Percentiles rank a stretch among this genome's conserved stretches.
These are phyloP conservation scores for Epizoanthus scotinus DNA, from an alignment of 92 coral and sea anemone genomes.

Conservation along the genomic window DNA sequence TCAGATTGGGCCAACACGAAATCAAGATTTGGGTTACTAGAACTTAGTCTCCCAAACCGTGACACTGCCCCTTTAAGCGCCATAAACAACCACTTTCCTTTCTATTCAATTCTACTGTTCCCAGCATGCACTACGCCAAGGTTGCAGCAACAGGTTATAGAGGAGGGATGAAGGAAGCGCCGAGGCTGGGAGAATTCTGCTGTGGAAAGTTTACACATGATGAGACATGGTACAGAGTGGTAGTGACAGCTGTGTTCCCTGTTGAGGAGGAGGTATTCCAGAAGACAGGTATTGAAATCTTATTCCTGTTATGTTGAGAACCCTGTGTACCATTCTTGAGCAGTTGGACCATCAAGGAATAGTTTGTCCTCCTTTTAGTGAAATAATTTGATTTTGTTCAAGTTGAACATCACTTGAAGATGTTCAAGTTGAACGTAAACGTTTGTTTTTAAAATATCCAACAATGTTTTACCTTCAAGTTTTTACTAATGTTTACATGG, in stretches of 20 bases:
- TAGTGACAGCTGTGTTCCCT: conserved; percentile 70
- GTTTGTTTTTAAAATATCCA: too few relatives aligned
- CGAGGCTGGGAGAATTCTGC: conserved; percentile 80
- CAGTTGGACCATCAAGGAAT: not conserved
- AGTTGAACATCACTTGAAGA: too few relatives aligned
- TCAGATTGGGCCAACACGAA: too few relatives aligned
- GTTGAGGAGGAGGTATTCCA: conserved; percentile 38
- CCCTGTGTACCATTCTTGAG: not conserved
- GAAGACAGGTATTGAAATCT: not conserved
- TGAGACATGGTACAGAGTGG: conserved; percentile 93
- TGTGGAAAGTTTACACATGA: conserved; percentile 87
- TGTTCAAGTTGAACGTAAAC: too few relatives aligned
- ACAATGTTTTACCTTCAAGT: too few relatives aligned
- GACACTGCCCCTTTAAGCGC: too few relatives aligned
- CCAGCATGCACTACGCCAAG: conserved; percentile 89
- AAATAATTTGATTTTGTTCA: too few relatives aligned
- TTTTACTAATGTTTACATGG: too few relatives aligned
- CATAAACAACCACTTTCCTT: too few relatives aligned
- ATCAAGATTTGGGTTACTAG: too few relatives aligned
- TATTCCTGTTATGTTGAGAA: not conserved
- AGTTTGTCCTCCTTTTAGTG: not conserved
- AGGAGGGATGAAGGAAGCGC: conserved; percentile 81
- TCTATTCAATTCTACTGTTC: not conserved
- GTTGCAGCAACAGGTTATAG: conserved; percentile 85
- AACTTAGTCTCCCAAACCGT: too few relatives aligned